Base-by-base conservation (phyloP, 30 jellyfish, hydroid and myxozoan genomes). In the Clytia hemisphaerica region DNA sequence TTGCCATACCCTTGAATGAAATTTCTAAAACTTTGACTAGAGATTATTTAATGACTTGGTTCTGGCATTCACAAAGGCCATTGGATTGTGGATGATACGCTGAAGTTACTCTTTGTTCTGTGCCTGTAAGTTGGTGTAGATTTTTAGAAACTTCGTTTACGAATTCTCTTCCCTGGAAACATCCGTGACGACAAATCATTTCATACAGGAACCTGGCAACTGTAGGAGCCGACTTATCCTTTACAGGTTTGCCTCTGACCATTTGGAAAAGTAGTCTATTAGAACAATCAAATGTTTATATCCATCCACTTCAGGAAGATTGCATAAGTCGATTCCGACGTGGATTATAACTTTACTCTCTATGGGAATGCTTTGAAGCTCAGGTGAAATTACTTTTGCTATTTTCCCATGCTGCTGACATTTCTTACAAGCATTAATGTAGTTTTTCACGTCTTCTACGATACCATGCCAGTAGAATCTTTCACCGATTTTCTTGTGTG, bases 51-150 rank as follows among this genome's bases (percentile, higher is more conserved):
- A 42, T 42, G 14, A 0, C 19, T 0, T 0, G n/a, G 54, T 42
- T 42, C 19, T 42, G 0, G 54, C 54, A 19, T 21, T 42, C 0
- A 42, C 54, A 42, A 12, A 0, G 19, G 54, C 54, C 54, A 42
- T 42, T 42, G 18, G 54, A 42, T 42, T 42, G 54, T 12, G 54
- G 0, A 42, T 42, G 0, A 42, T 42, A 42, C 32, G 76, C 73
- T 29, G 71, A 62, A 9, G 65, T 62, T 29, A 3, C 58, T 58
- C 71, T 58, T 24, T 58, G 71, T 37, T 3, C 76, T 21, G 2
- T 67, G 29, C 72, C 76, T 9, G 71, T 62, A 18, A 62, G 29
- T 3, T 58, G 26, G 33, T 58, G 71, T 4, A 58, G 71, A 22
- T 58, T 26, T 15, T 58, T 58, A 42, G 54, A 42, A 42, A 42